Percentiles rank a stretch among this genome's conserved stretches.
Evolutionary conservation across 2,797 vertebrate genomes (phyloP).

Genomic region (Mus minutoides): DNA sequence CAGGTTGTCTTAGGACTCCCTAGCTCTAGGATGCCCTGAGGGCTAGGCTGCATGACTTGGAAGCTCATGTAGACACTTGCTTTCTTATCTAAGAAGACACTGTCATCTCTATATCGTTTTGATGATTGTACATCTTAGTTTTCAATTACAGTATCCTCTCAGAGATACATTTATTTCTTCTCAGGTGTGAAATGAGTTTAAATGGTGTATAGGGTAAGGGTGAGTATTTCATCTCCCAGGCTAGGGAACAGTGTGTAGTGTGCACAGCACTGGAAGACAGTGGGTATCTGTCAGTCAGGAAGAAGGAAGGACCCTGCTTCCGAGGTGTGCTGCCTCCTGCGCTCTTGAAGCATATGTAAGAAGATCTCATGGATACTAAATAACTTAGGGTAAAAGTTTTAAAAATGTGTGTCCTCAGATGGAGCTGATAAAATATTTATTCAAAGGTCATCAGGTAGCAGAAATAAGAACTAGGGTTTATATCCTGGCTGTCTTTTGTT

Average conservation of each 20-base stretch:
- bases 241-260: neutral
- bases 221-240: neutral
- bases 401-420: slow-evolving; percentile 24
- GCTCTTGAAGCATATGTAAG: neutral
- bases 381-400: neutral
- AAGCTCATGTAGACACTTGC: neutral
- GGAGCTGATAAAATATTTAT: neutral
- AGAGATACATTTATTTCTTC: neutral
- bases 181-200: slow-evolving; percentile 41
- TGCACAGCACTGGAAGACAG: neutral
- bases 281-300: neutral
- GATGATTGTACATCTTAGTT: neutral
- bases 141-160: neutral
- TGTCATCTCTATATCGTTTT: slow-evolving; percentile 5
- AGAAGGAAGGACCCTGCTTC: neutral
- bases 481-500: neutral
- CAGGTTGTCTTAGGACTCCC: neutral
- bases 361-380: neutral
- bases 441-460: neutral
- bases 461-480: neutral
- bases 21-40: neutral
- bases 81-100: neutral
- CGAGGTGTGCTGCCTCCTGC: neutral
- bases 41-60: neutral
- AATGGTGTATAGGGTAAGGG: neutral